Evolutionary conservation across 2,113 vertebrate species (phyloP).

Genomic region (Myiozetetes cayanensis): DNA sequence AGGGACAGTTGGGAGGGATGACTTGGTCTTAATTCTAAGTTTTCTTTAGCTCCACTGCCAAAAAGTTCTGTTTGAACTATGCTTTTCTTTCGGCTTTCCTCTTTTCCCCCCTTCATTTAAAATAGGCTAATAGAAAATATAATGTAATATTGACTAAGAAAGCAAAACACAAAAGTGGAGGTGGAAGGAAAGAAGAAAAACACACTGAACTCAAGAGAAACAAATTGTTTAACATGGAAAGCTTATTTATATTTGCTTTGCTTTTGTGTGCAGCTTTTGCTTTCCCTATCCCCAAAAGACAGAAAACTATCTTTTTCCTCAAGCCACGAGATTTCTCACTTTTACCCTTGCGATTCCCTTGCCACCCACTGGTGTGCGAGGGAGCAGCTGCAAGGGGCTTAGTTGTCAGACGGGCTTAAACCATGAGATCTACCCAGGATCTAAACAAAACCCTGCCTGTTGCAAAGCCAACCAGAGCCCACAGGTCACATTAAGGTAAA

Average conservation of each 20-base stretch:
- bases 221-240: background rate
- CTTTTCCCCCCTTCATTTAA: background rate
- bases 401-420: background rate
- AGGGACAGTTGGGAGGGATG: background rate
- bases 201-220: background rate
- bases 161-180: background rate
- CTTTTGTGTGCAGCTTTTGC: background rate
- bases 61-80: background rate
- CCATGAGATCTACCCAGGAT: background rate
- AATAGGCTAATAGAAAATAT: background rate
- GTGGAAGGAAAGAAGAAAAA: background rate
- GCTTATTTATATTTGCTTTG: background rate
- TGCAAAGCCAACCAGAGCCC: background rate
- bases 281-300: background rate
- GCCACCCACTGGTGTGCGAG: background rate
- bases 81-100: background rate
- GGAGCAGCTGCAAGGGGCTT: background rate
- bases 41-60: background rate
- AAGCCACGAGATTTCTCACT: background rate
- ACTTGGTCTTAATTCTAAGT: background rate
- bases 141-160: background rate
- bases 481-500: background rate
- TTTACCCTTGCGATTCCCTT: background rate
- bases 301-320: background rate
- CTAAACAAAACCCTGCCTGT: background rate